A percentile compares a stretch with the other conserved stretches of the same genome.
phyloP scores from a whole-genome alignment of 2,888 invertebrate genomes.

The Phorcus lineatus region DNA sequence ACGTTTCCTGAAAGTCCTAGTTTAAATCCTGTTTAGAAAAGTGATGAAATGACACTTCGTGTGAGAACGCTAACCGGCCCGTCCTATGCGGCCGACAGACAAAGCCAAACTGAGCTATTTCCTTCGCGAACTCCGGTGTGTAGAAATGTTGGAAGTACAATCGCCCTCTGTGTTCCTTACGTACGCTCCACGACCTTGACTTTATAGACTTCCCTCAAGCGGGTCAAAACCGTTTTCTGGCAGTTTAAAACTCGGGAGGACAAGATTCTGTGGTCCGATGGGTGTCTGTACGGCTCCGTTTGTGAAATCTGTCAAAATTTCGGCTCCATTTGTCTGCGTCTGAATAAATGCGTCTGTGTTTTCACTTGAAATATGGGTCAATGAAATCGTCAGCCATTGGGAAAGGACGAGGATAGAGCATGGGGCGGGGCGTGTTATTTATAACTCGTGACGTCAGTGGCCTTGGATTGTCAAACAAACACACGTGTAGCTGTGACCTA shows the following conservation, averaged over 20 bases:
- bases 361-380: slow-evolving; percentile 38
- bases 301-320: neutral
- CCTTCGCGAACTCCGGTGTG: neutral
- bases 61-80: neutral
- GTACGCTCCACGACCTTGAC: neutral
- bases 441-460: slow-evolving; percentile 38
- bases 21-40: too few species aligned
- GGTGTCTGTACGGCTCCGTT: neutral
- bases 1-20: neutral
- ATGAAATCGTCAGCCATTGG: slow-evolving; percentile 13
- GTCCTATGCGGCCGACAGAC: neutral
- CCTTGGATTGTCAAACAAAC: slow-evolving; percentile 44
- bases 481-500: slow-evolving; percentile 35
- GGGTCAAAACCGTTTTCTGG: neutral
- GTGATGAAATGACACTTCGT: neutral
- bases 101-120: neutral
- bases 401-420: slow-evolving; percentile 21
- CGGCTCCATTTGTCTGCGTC: neutral
- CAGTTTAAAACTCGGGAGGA: neutral
- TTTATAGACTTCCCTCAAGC: neutral
- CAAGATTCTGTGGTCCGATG: neutral
- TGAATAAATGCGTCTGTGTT: slow-evolving; percentile 8
- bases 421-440: slow-evolving; percentile 36
- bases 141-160: neutral
- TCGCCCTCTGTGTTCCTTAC: neutral